These are phyloP conservation scores for Aphaenogaster ashmeadi DNA, from an alignment of 1,140 invertebrate genomes.

Conservation along the genomic window DNA sequence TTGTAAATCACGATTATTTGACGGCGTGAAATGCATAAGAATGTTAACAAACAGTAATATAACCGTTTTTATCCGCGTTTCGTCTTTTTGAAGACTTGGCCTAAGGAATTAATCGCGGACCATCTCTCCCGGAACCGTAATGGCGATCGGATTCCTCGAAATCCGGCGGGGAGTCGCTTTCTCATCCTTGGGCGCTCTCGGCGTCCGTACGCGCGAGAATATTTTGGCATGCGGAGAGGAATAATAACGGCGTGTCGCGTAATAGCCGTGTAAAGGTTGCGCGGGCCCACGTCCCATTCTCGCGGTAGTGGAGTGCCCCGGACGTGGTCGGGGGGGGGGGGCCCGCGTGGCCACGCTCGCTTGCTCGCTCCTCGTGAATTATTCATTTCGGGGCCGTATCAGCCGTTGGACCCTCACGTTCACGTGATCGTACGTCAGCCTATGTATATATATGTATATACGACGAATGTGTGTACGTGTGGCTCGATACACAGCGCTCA, in stretches of 20 bases:
- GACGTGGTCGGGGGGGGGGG: conserved; percentile 64
- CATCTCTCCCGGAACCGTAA: neutral
- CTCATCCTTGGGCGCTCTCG: conserved; percentile 29
- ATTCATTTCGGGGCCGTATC: conserved; percentile 80
- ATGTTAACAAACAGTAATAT: neutral
- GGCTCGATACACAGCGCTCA: conserved; percentile 25
- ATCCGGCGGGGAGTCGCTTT: conserved; percentile 9
- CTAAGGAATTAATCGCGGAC: neutral
- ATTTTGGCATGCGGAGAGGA: conserved; percentile 55
- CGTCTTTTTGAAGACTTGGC: too few species aligned
- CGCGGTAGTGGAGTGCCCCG: conserved; percentile 40
- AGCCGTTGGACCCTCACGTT: conserved; percentile 82
- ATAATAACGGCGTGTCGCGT: conserved; percentile 66
- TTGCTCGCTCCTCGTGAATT: conserved; percentile 79
- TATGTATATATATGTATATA: conserved; percentile 75
- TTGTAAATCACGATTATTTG: neutral
- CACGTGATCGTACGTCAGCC: conserved; percentile 80
- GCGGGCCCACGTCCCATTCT: conserved; percentile 39
- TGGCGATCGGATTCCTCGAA: conserved; percentile 30
- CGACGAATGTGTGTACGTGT: conserved; percentile 47
- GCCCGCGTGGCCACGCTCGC: conserved; percentile 47
- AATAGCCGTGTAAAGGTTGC: conserved; percentile 69
- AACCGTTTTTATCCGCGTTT: neutral
- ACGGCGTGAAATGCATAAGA: neutral
- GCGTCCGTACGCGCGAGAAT: neutral